Evolutionary conservation across 2,888 invertebrate species (phyloP).

Genomic region (Calliphora vomitoria): DNA sequence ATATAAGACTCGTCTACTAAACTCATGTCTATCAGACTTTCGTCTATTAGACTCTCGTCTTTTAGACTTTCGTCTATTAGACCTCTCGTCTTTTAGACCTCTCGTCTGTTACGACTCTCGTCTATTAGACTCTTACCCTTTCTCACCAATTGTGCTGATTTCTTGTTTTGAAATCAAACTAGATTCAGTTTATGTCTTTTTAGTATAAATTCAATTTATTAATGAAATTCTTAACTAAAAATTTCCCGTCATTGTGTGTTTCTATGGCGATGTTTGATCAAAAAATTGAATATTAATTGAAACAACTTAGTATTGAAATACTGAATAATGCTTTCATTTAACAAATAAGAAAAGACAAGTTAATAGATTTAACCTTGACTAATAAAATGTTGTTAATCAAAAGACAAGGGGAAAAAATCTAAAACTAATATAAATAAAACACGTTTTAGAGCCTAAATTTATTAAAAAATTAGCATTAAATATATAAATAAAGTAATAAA

Average conservation of each 20-base stretch:
- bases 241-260: neutral
- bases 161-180: neutral
- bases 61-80: no score
- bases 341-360: slow-evolving; percentile 10
- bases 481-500: neutral
- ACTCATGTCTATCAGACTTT: no score
- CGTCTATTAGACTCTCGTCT: no score
- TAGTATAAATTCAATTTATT: neutral
- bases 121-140: no score
- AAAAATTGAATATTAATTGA: neutral
- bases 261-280: neutral
- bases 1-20: no score
- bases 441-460: slow-evolving; percentile 28
- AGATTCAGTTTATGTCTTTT: neutral
- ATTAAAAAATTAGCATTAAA: slow-evolving; percentile 8
- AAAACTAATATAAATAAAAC: slow-evolving; percentile 8
- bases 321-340: slow-evolving; percentile 1
- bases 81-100: no score
- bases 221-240: neutral
- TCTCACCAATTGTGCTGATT: neutral
- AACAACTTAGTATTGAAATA: slow-evolving; percentile 8
- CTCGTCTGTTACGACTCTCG: no score
- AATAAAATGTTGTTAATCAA: slow-evolving; percentile 19
- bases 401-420: neutral
- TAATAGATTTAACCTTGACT: neutral